phyloP scores from a whole-genome alignment of 2,797 vertebrate species.

The Naso thynnoides region DNA sequence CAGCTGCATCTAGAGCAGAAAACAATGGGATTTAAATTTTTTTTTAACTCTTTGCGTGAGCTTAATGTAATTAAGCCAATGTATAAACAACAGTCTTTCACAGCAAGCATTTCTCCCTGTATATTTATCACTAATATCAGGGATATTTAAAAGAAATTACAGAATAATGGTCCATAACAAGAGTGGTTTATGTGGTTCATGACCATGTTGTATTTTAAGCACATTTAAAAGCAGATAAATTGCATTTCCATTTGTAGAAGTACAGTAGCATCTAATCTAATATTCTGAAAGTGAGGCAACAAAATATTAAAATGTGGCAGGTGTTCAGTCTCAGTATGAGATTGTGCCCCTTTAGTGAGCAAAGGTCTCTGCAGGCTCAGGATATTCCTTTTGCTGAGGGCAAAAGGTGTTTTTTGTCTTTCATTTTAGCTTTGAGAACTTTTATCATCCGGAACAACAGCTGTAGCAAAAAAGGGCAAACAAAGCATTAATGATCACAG shows the following conservation, averaged over 20 bases:
- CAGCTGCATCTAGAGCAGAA: too few relatives aligned
- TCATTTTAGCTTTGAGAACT: slow-evolving; percentile 52
- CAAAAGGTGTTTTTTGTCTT: slow-evolving; percentile 56
- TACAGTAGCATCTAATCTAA: slow-evolving; percentile 24
- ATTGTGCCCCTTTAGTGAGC: slow-evolving; percentile 43
- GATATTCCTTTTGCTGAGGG: slow-evolving; percentile 65
- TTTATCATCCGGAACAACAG: slow-evolving; percentile 35
- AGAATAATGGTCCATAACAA: slow-evolving; percentile 31
- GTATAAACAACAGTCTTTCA: background rate
- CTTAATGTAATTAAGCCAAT: slow-evolving; percentile 7
- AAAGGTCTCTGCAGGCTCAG: slow-evolving; percentile 59
- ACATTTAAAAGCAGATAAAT: slow-evolving; percentile 42
- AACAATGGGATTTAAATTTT: background rate
- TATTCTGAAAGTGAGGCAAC: slow-evolving; percentile 45
- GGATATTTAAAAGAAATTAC: slow-evolving; percentile 16
- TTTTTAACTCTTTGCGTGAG: slow-evolving; percentile 7
- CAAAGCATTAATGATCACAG: slow-evolving; percentile 27
- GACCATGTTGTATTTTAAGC: slow-evolving; percentile 34
- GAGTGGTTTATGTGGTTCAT: slow-evolving; percentile 16
- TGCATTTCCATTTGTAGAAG: slow-evolving; percentile 24
- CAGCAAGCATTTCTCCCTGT: background rate
- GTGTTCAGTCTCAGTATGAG: slow-evolving; percentile 60
- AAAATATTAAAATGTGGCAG: slow-evolving; percentile 67
- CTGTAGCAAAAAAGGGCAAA: slow-evolving; percentile 23
- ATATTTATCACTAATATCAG: slow-evolving; percentile 36